Evolutionary conservation across 2,113 vertebrate species (phyloP), one percentile per base, ranked within the genome.

Genomic region (Carassius gibelio): DNA sequence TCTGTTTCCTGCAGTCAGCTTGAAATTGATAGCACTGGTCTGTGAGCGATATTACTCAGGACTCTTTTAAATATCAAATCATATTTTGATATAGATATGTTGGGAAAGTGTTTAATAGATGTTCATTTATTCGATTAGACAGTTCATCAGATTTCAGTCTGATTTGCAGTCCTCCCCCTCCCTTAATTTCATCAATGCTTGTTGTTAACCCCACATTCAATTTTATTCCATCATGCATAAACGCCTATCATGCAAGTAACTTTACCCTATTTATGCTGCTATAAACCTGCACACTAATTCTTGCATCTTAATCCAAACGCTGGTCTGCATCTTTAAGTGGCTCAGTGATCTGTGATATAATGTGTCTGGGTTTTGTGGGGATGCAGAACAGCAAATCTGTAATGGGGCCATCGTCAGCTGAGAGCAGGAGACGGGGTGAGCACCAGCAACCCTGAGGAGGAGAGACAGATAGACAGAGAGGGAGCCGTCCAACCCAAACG

Each of bases 1-100:
- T 96, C 96, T 93, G 91, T 97, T 96, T 96, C 96, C 94, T 94
- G 95, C 95, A 96, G 96, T 42, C 38, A 6, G 38, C 38, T 7
- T 95, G 95, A 96, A 96, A 96, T 96, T 93, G 38, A 42, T 42
- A 42, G 38, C 38, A 7, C 38, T 42, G 94, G 93, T 92, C 94
- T 91, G 95, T 90, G 93, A 96, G 94, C 93, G 90, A 93, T 95
- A 94, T 94, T 42, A 42, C 38, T 42, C 38, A 7, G 38, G 5
- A 6, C 38, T 42, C 38, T 42, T 42, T 42, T 42, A 42, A 42
- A 92, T 92, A 95, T 91, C 85, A 84, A 80, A 81, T 86, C 48
- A 66, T 66, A 90, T 75, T 78, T 50, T 77, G 34, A 88, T 59
- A 75, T 50, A 80, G 42, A 59, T 50, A 45, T 45, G 42, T 42